phyloP scores from a whole-genome alignment of 1,140 invertebrate species.

The Meloidogyne hapla region DNA sequence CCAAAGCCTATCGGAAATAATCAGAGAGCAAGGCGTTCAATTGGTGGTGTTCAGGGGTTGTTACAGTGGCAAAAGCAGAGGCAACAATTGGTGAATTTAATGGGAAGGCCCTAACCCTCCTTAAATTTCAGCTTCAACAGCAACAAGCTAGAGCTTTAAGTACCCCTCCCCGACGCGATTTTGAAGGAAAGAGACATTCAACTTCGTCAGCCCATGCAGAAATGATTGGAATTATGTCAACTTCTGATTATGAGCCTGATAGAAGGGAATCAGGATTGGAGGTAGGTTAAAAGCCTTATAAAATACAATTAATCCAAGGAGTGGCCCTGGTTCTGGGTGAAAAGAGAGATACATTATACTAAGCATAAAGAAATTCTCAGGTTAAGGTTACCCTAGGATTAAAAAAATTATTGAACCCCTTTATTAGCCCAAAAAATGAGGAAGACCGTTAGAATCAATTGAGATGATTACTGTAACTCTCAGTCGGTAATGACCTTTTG shows the following conservation, averaged over 20 bases:
- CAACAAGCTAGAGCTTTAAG: slow-evolving; percentile 11
- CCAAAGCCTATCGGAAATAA: slow-evolving; percentile 42
- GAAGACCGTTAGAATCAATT: no score
- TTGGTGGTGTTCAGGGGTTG: slow-evolving; percentile 11
- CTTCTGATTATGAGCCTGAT: not conserved
- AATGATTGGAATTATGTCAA: slow-evolving; percentile 7
- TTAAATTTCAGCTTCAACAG: not conserved
- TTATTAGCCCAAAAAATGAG: no score
- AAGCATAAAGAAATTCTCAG: no score
- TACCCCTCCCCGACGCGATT: not conserved
- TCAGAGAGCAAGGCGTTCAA: slow-evolving; percentile 5
- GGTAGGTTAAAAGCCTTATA: not conserved
- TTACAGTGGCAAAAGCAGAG: not conserved
- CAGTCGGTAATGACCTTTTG: no score
- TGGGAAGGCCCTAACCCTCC: not conserved
- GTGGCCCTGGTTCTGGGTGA: no score
- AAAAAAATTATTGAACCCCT: no score
- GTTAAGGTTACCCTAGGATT: no score
- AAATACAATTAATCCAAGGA: no score
- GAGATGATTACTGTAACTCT: no score
- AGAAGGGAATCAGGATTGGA: not conserved
- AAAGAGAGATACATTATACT: no score
- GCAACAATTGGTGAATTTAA: slow-evolving; percentile 5
- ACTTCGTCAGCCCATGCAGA: not conserved
- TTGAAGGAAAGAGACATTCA: not conserved